Evolutionary conservation across 2,113 vertebrate species (phyloP).

Genomic region (Oenanthe melanoleuca): DNA sequence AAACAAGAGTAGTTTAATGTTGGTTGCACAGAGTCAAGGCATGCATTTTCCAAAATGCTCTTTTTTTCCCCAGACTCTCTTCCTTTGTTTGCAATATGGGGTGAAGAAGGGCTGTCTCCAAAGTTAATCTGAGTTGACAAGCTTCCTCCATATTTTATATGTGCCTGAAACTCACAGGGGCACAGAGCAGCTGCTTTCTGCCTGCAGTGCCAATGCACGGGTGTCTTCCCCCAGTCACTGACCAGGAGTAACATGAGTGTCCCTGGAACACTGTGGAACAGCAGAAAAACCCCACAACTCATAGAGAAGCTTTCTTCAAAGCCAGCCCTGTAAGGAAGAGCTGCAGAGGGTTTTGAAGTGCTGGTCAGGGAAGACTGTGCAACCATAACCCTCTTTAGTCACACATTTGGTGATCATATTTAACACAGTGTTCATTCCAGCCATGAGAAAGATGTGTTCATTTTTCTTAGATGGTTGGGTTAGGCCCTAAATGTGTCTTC

Average conservation of each 20-base stretch:
- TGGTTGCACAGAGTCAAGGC: neutral
- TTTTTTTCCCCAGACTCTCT: neutral
- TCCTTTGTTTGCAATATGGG: neutral
- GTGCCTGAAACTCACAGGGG: neutral
- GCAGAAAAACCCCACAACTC: neutral
- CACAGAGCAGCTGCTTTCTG: neutral
- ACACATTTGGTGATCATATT: neutral
- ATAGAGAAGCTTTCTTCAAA: neutral
- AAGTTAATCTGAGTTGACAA: slow-evolving; percentile 34
- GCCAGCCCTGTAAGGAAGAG: neutral
- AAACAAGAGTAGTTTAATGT: neutral
- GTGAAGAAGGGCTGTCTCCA: neutral
- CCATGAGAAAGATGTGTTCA: neutral
- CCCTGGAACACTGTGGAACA: neutral
- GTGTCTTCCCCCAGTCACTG: neutral
- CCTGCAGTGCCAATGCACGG: neutral
- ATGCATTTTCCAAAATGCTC: neutral
- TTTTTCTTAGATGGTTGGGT: neutral
- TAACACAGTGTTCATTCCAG: neutral
- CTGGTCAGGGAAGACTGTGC: neutral
- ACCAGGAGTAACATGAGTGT: neutral
- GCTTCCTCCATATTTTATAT: slow-evolving; percentile 35
- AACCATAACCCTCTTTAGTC: neutral
- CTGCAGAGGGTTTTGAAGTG: neutral
- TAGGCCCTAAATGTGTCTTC: neutral